Base-by-base conservation (phyloP, 2,888 invertebrate genomes). In the Slavum lentiscoides region DNA sequence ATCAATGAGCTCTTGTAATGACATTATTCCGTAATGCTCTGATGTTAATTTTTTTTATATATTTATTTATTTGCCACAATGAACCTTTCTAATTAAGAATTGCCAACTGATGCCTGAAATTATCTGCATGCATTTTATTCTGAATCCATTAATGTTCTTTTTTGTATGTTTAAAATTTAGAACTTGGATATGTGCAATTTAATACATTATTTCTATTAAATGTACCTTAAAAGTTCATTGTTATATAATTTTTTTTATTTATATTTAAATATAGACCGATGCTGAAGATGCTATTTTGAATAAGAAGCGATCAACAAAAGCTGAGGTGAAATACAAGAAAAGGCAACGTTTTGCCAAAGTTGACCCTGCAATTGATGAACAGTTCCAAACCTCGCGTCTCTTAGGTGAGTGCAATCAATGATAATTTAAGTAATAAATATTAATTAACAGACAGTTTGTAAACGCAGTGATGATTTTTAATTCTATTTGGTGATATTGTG, bases 331-430 rank as follows among this genome's bases (percentile, higher is more conserved):
- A 88, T 98, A 97, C 88, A 91, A 95, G 87, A 90, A 92, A 75
- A 92, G 98, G 84, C 97, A 98, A 88, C 94, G 95, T 87, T 90
- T 92, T 77, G 94, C 96, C 82, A 97, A 97, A 88, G 97, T 99
- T 83, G 99, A 99, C 86, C 91, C 91, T 83, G 93, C 92, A 73
- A 88, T 99, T 82, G 96, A 97, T 87, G 99, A 99, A 87, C 98
- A 98, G 88, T 99, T 99, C 90, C 92, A 94, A 85, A 94, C 97
- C 85, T 98, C 98, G 85, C 92, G 98, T 87, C 90, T 99, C 85
- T 90, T 97, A 86, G 97, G 97, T 97, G 88, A 87, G 89, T 87
- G 59, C 0, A 5, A 43, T 39, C 43, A 6, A 9, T 43, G 9
- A 43, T 1, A 23, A 67, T 58, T 17, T 17, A 13, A 55, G 0